These are phyloP conservation scores for Halesus radiatus DNA, from an alignment of 1,140 invertebrate species.

Conservation along the genomic window DNA sequence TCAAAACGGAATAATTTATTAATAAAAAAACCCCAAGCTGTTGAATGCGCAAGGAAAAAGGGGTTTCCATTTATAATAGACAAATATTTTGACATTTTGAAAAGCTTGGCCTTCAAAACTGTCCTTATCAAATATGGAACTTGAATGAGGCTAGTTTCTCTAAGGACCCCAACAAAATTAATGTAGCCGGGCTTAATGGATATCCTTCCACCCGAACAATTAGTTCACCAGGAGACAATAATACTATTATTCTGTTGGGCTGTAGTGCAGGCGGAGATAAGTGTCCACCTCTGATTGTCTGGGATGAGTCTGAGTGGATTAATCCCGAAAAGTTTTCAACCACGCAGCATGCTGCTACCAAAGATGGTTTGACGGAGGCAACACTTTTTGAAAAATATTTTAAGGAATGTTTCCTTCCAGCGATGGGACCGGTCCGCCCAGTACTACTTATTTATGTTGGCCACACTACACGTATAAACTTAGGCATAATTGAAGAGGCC, in stretches of 20 bases:
- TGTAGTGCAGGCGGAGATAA: slow-evolving; percentile 60
- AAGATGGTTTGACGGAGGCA: slow-evolving; percentile 61
- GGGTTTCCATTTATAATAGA: not conserved
- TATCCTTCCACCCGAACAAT: slow-evolving; percentile 59
- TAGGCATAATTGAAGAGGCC: slow-evolving; percentile 59
- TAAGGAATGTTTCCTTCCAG: slow-evolving; percentile 58
- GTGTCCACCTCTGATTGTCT: slow-evolving; percentile 61
- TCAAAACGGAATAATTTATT: slow-evolving; percentile 59
- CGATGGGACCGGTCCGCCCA: slow-evolving; percentile 54
- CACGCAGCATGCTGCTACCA: slow-evolving; percentile 59
- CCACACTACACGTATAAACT: slow-evolving; percentile 58
- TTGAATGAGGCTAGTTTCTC: not conserved
- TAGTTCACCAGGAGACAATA: slow-evolving; percentile 60
- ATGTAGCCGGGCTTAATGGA: slow-evolving; percentile 59
- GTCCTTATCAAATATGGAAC: not conserved
- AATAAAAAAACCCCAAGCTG: slow-evolving; percentile 62
- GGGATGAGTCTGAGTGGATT: slow-evolving; percentile 57
- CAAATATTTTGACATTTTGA: not conserved
- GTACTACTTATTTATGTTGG: slow-evolving; percentile 62
- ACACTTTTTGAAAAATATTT: slow-evolving; percentile 55
- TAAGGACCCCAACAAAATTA: slow-evolving; percentile 60
- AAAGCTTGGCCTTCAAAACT: not conserved
- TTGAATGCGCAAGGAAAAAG: slow-evolving; percentile 61
- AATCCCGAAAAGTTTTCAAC: slow-evolving; percentile 56
- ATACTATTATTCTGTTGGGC: slow-evolving; percentile 60